phyloP scores from a whole-genome alignment of 2,888 invertebrate genomes.

The Drosophila vallismaia region DNA sequence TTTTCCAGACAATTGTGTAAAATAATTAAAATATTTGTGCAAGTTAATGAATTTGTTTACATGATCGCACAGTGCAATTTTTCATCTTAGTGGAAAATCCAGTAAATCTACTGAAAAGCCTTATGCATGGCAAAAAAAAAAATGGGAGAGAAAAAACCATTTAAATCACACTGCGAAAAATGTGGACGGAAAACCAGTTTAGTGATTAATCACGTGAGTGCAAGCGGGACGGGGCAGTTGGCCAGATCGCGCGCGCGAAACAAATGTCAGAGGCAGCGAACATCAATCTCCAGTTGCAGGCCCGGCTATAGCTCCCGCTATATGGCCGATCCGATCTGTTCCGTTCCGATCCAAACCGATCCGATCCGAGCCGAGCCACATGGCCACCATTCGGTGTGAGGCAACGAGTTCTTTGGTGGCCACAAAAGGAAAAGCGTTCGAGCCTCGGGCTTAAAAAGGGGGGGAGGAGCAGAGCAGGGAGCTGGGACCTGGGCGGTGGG shows the following conservation, averaged over 20 bases:
- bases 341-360: constrained; percentile 26
- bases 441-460: constrained; percentile 35
- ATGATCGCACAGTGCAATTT: constrained; percentile 74
- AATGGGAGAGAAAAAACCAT: constrained; percentile 64
- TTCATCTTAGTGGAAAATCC: constrained; percentile 69
- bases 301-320: constrained; percentile 25
- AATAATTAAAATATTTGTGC: constrained; percentile 78
- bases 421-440: constrained; percentile 72
- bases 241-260: constrained; percentile 70
- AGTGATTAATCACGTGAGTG: constrained; percentile 44
- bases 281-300: constrained; percentile 70
- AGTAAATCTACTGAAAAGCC: constrained; percentile 56
- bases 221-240: constrained; percentile 54
- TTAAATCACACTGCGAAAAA: constrained; percentile 69
- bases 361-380: constrained; percentile 43
- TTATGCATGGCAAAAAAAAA: constrained; percentile 33
- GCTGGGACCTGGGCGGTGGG: constrained; percentile 19
- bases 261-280: constrained; percentile 78
- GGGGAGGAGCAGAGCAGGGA: constrained; percentile 33
- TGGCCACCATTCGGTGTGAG: constrained; percentile 61
- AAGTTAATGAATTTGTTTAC: constrained; percentile 77
- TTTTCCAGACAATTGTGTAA: constrained; percentile 23
- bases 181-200: constrained; percentile 66
- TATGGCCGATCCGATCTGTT: constrained; percentile 29
- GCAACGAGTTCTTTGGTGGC: constrained; percentile 78